phyloP scores from a whole-genome alignment of 2,113 vertebrate genomes.

The Agapornis roseicollis region DNA sequence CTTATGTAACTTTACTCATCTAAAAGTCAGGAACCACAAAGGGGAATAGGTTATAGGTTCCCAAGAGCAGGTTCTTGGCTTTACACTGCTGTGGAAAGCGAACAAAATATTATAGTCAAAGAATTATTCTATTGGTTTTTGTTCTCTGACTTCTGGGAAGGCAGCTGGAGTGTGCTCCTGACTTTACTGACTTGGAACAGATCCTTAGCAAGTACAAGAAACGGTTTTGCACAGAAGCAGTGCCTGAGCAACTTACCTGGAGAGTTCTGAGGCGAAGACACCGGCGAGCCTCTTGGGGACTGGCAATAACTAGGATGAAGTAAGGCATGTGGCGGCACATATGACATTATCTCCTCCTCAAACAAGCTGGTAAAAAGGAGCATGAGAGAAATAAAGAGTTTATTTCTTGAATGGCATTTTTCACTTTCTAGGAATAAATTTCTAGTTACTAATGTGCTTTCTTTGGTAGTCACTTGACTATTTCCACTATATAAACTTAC shows the following conservation, averaged over 20 bases:
- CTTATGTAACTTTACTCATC: background rate
- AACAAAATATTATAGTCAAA: background rate
- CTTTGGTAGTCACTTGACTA: background rate
- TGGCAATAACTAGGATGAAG: constrained; percentile 92
- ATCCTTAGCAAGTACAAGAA: background rate
- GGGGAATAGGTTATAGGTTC: background rate
- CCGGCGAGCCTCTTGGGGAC: constrained; percentile 81
- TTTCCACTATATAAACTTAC: background rate
- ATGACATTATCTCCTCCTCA: constrained; percentile 99
- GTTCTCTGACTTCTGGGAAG: background rate
- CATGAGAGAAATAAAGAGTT: background rate
- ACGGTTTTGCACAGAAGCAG: background rate
- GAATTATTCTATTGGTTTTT: background rate
- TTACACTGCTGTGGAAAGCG: background rate
- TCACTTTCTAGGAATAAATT: background rate
- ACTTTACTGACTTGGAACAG: background rate
- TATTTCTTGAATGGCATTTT: background rate
- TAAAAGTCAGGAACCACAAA: background rate
- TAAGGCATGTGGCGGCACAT: constrained; percentile 92
- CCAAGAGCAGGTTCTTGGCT: background rate
- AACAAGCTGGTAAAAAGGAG: constrained; percentile 83
- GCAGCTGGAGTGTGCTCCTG: background rate
- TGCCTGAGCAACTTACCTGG: constrained; percentile 78
- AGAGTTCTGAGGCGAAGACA: constrained; percentile 95
- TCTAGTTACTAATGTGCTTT: background rate